These are phyloP conservation scores for Caranx ignobilis DNA, from an alignment of 2,113 vertebrate species.

Conservation along the genomic window DNA sequence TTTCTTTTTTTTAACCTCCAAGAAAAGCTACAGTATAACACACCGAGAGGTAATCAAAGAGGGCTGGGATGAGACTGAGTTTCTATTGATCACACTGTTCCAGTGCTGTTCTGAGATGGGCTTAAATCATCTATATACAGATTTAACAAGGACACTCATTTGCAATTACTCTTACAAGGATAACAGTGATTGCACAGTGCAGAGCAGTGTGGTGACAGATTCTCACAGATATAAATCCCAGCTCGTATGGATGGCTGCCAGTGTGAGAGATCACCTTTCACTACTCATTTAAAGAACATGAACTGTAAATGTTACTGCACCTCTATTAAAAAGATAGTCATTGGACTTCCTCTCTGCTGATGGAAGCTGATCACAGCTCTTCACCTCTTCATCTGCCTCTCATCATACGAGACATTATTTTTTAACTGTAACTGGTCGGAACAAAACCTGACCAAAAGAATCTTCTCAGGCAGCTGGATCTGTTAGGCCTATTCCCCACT, in stretches of 20 bases:
- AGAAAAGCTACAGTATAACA: conserved; percentile 5
- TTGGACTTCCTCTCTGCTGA: background rate
- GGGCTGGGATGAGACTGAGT: conserved; percentile 2
- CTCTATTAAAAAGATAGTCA: background rate
- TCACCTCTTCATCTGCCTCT: background rate
- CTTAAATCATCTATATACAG: conserved; percentile 51
- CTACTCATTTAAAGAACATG: conserved; percentile 30
- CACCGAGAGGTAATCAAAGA: conserved; percentile 31
- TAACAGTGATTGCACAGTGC: conserved; percentile 41
- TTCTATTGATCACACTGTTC: conserved; percentile 33
- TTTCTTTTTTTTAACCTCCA: background rate
- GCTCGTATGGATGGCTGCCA: conserved; percentile 22
- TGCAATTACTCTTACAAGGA: conserved; percentile 41
- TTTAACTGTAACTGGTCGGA: conserved; percentile 7
- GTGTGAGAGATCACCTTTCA: conserved; percentile 22
- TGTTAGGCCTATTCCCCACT: conserved; percentile 39
- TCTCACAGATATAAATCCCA: conserved; percentile 20
- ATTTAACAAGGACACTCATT: conserved; percentile 56
- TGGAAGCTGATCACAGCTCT: background rate
- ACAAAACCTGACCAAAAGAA: conserved; percentile 31
- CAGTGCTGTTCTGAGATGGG: conserved; percentile 15
- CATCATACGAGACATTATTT: background rate
- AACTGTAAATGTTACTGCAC: conserved; percentile 27
- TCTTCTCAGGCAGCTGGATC: conserved; percentile 20
- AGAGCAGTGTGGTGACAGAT: background rate